These are phyloP conservation scores for Xylota sylvarum DNA, from an alignment of 2,888 invertebrate genomes.

Conservation along the genomic window DNA sequence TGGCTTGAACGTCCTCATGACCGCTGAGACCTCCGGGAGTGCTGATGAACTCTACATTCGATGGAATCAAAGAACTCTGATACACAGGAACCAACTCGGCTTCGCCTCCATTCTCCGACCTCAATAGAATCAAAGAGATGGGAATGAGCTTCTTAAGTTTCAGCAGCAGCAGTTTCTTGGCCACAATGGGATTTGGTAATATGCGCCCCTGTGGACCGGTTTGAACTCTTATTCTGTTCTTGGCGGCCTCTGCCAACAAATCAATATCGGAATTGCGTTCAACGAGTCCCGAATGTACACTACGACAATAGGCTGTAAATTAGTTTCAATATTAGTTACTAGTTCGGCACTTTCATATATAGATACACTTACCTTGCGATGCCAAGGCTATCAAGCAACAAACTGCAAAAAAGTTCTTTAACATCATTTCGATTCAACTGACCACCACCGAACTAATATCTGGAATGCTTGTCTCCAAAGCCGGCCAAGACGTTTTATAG, in stretches of 20 bases:
- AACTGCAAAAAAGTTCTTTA: constrained; percentile 15
- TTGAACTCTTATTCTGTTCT: constrained; percentile 16
- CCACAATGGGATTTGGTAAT: constrained; percentile 81
- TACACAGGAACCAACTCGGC: constrained; percentile 83
- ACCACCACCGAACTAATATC: constrained; percentile 7
- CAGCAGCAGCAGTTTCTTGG: constrained; percentile 82
- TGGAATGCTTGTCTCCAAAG: constrained; percentile 33
- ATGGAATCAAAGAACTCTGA: constrained; percentile 81
- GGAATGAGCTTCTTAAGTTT: constrained; percentile 83
- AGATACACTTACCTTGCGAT: constrained; percentile 35
- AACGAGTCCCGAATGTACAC: constrained; percentile 21
- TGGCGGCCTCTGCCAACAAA: constrained; percentile 38
- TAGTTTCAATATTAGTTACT: background rate
- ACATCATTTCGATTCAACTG: constrained; percentile 46
- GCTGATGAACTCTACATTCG: constrained; percentile 81
- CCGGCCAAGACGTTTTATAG: constrained; percentile 48
- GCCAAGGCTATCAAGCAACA: constrained; percentile 41
- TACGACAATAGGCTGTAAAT: constrained; percentile 40
- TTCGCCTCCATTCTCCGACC: constrained; percentile 81
- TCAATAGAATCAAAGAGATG: constrained; percentile 81
- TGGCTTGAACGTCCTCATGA: constrained; percentile 82
- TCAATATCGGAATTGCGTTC: constrained; percentile 51
- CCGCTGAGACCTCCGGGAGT: constrained; percentile 82
- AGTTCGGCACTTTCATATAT: background rate
- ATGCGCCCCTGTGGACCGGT: constrained; percentile 78